Percentiles rank a stretch among this genome's conserved stretches.
Conservation (phyloP, 2,888 invertebrate species). For the Melanchra persicariae region DNA sequence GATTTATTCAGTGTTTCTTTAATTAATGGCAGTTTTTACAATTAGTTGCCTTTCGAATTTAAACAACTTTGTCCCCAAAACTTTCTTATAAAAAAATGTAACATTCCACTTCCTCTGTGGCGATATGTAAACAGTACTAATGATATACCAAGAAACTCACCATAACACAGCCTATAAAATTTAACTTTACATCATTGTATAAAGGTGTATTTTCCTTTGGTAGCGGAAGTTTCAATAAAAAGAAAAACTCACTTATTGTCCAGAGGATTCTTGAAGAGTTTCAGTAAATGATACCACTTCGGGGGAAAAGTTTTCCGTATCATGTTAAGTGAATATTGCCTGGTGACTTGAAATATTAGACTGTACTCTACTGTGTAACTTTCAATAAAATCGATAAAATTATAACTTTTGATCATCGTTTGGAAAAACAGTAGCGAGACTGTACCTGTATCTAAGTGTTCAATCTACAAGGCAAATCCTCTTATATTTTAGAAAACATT, state of each 20-base stretch:
- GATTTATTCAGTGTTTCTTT: too few relatives aligned
- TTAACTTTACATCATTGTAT: not conserved
- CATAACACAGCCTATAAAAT: not conserved
- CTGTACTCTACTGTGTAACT: too few relatives aligned
- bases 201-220: not conserved
- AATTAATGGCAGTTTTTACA: not conserved
- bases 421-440: too few relatives aligned
- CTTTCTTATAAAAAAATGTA: not conserved
- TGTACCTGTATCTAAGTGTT: too few relatives aligned
- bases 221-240: constrained; percentile 9
- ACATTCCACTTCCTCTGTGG: constrained; percentile 17
- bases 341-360: constrained; percentile 5
- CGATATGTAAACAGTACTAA: constrained; percentile 34
- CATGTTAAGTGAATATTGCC: constrained; percentile 17
- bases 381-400: too few relatives aligned
- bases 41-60: not conserved
- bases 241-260: constrained; percentile 28
- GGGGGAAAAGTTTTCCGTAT: constrained; percentile 11
- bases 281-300: constrained; percentile 37
- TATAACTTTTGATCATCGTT: too few relatives aligned
- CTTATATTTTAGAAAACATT: too few relatives aligned
- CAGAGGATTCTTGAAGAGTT: constrained; percentile 32
- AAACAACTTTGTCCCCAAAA: not conserved
- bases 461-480: too few relatives aligned
- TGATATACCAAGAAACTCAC: constrained; percentile 31